phyloP scores from a whole-genome alignment of 2,113 vertebrate genomes.

The Lampris megalopsis region DNA sequence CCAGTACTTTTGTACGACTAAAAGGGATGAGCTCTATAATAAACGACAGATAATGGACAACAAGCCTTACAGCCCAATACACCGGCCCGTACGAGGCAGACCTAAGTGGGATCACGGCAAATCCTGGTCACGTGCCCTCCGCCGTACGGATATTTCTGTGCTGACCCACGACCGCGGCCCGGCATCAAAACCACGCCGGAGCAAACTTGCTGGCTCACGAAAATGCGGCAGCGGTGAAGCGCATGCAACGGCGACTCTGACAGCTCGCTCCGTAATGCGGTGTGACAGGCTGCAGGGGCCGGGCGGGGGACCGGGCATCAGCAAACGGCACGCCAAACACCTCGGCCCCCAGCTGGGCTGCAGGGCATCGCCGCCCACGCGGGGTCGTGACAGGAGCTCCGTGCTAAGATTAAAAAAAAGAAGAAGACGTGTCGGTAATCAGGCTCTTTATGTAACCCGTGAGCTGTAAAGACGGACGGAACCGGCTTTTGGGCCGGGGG shows the following conservation, averaged over 20 bases:
- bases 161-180: constrained; percentile 7
- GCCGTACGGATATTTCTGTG: no score
- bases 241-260: constrained; percentile 4
- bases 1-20: no score
- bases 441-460: constrained; percentile 24
- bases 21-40: no score
- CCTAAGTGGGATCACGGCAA: no score
- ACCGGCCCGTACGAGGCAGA: no score
- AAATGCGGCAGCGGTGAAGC: not conserved
- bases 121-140: no score
- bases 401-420: not conserved
- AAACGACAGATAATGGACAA: no score
- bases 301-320: constrained; percentile 7
- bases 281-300: constrained; percentile 31
- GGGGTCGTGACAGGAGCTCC: constrained; percentile 11
- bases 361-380: constrained; percentile 39
- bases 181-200: constrained; percentile 9
- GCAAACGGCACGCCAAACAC: constrained; percentile 9
- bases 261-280: constrained; percentile 35
- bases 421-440: constrained; percentile 13
- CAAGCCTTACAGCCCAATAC: no score
- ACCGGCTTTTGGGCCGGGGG: constrained; percentile 24
- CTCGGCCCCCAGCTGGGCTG: constrained; percentile 21
- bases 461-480: constrained; percentile 17
- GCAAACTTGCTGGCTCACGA: constrained; percentile 8